Conservation (phyloP, 1,140 invertebrate species). For the Dufourea novaeangliae region DNA sequence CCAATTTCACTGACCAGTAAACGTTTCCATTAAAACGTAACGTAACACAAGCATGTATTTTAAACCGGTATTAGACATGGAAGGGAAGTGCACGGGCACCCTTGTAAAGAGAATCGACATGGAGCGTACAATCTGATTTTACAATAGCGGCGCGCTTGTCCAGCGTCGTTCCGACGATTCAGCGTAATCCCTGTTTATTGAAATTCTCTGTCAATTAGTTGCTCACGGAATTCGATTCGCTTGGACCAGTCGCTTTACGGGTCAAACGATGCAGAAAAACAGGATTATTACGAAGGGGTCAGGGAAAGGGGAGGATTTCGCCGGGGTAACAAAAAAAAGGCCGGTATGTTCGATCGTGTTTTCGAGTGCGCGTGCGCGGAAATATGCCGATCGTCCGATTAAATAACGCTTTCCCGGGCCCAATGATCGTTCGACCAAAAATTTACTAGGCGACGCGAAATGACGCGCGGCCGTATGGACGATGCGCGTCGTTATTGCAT, state of each 20-base stretch:
- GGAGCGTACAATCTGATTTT: constrained; percentile 8
- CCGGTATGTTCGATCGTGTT: too few relatives aligned
- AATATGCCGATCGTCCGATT: constrained; percentile 50
- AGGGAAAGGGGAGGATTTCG: too few relatives aligned
- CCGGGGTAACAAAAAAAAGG: too few relatives aligned
- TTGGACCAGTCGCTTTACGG: background rate
- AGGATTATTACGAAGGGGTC: constrained; percentile 36
- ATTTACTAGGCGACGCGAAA: constrained; percentile 34
- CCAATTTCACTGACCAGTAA: too few relatives aligned
- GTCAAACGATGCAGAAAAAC: constrained; percentile 25
- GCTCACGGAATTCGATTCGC: constrained; percentile 8
- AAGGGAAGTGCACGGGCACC: background rate
- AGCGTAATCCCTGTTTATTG: constrained; percentile 40
- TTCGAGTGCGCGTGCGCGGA: background rate
- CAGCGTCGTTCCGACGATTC: constrained; percentile 5
- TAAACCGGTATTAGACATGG: too few relatives aligned
- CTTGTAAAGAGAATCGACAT: too few relatives aligned
- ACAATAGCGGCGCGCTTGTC: background rate
- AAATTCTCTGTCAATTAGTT: constrained; percentile 45
- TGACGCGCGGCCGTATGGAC: constrained; percentile 38
- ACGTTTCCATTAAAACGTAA: too few relatives aligned
- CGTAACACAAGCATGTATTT: too few relatives aligned
- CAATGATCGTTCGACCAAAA: constrained; percentile 46
- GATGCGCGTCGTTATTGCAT: constrained; percentile 17
- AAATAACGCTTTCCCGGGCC: constrained; percentile 39